Base-by-base conservation (phyloP, 2,113 vertebrate genomes). In the Prunella himalayana region DNA sequence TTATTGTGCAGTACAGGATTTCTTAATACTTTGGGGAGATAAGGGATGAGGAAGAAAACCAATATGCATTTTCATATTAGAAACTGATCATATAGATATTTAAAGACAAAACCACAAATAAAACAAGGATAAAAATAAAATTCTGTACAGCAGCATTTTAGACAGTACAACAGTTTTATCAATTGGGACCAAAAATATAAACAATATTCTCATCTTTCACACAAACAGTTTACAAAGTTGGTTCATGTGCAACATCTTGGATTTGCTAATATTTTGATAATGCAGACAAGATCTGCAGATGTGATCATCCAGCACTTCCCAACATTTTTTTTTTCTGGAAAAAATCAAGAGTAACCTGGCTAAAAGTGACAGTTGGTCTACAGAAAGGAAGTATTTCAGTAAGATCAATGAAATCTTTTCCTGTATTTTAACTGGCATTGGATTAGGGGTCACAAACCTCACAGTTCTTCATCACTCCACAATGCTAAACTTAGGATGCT, bases 201-300 rank as follows among this genome's bases (percentile, higher is more conserved):
- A 60, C 20, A 3, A 31, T 53, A 73, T 37, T 39, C 35, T 71
- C 78, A 24, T 84, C n/a, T 92, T 94, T 64, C 66, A 61, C 19
- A 64, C 15, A 76, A 91, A 54, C 10, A 68, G 41, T 28, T 78
- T 33, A 54, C 82, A 86, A 70, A 90, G 20, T 44, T 83, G 60
- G 56, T 47, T 82, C 65, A 44, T 1, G 22, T 37, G 39, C 54
- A 88, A 59, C 23, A 13, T 31, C 11, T 22, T 42, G 14, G 33
- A 35, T 80, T 87, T 94, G 59, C 24, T 81, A 66, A 91, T 33
- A 44, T 70, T 92, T 57, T 85, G 75, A 91, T 47, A 47, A 92
- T 5, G 42, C 71, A 63, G 54, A 28, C 56, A 51, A 47, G 37
- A 81, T 70, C 35, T 86, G 51, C 37, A 69, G 68, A 77, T 7